Percentiles rank a stretch among this genome's conserved stretches.
These are phyloP conservation scores for Thereva unica DNA, from an alignment of 2,888 invertebrate genomes.

Conservation along the genomic window DNA sequence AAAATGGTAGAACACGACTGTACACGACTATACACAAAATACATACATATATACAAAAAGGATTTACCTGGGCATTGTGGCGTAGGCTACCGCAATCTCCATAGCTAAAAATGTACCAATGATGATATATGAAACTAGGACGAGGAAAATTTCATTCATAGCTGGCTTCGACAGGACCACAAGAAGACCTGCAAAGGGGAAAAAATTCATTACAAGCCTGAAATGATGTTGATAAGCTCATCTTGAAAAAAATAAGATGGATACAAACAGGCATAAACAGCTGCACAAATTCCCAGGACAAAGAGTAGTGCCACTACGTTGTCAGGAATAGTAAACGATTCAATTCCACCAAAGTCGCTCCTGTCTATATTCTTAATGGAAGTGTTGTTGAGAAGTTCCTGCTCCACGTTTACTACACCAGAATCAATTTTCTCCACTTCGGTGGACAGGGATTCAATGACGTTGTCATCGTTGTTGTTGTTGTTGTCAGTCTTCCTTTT, in stretches of 20 bases:
- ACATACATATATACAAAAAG: no score
- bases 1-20: no score
- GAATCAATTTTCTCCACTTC: constrained; percentile 21
- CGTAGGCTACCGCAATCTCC: constrained; percentile 63
- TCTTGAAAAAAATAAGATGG: constrained; percentile 2
- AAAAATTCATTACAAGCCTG: background rate
- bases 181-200: constrained; percentile 63
- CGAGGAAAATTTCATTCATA: constrained; percentile 86
- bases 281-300: constrained; percentile 60
- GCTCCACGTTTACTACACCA: background rate
- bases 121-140: constrained; percentile 82
- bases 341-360: constrained; percentile 3
- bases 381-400: background rate
- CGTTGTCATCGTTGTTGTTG: background rate
- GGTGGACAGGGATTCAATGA: constrained; percentile 1
- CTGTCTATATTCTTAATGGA: background rate
- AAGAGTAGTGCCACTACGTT: constrained; percentile 52
- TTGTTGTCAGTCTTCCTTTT: background rate
- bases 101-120: constrained; percentile 77
- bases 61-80: constrained; percentile 58
- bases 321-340: constrained; percentile 55
- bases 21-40: no score
- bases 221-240: background rate
- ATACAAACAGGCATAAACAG: constrained; percentile 63
- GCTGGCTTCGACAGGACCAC: constrained; percentile 79